Conservation (phyloP, 2,113 vertebrate species). For the Anoura caudifer region DNA sequence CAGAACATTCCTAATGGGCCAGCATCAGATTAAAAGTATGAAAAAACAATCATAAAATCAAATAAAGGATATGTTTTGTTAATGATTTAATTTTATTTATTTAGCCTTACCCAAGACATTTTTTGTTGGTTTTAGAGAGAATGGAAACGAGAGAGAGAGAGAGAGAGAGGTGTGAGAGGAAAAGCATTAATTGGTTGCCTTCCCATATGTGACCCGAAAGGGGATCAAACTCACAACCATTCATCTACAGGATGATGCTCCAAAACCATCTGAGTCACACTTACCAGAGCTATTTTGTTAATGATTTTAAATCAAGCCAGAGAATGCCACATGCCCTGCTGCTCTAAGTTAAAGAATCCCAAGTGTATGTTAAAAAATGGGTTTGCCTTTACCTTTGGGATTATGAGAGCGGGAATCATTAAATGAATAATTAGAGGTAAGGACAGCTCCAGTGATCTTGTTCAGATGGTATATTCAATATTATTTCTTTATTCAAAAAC, state of each 20-base stretch:
- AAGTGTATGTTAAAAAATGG: background rate
- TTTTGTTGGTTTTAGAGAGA: background rate
- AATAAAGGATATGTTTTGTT: background rate
- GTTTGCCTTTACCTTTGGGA: background rate
- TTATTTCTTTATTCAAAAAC: slow-evolving; percentile 37
- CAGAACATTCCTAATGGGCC: background rate
- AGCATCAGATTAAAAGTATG: background rate
- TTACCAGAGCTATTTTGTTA: no score
- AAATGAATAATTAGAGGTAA: background rate
- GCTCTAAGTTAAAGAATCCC: background rate
- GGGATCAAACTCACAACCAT: background rate
- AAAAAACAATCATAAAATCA: background rate
- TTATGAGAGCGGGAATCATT: background rate
- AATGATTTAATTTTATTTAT: background rate
- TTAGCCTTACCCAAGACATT: no score
- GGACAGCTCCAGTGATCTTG: background rate
- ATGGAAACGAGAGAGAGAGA: background rate
- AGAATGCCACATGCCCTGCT: background rate
- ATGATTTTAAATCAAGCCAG: background rate
- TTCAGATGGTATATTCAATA: background rate
- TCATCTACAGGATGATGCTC: background rate
- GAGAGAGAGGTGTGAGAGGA: background rate
- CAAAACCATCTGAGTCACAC: background rate
- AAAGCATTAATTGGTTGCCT: background rate
- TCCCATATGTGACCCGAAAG: background rate